A percentile compares a stretch with the other conserved stretches of the same genome.
phyloP scores from a whole-genome alignment of 1,140 invertebrate genomes.

The Amphibalanus amphitrite region DNA sequence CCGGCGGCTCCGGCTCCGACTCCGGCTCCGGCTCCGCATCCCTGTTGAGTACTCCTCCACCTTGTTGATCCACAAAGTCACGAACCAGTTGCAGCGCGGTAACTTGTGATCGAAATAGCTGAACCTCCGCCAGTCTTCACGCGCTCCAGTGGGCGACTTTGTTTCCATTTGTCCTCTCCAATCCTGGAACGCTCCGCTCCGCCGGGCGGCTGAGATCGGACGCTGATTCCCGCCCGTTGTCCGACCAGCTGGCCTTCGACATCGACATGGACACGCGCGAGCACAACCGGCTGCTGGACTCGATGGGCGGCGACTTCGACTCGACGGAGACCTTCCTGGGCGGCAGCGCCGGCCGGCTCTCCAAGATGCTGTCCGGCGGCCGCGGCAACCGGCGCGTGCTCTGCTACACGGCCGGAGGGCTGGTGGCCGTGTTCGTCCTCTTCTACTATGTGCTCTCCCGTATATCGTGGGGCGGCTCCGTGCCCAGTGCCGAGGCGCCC shows the following conservation, averaged over 20 bases:
- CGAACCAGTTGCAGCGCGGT: not conserved
- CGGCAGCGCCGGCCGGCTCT: constrained; percentile 26
- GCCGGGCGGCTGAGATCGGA: too few species aligned
- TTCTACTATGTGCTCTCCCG: constrained; percentile 25
- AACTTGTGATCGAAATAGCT: too few species aligned
- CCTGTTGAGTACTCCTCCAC: too few species aligned
- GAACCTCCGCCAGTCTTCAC: too few species aligned
- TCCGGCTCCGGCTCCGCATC: too few species aligned
- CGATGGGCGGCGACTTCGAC: constrained; percentile 26
- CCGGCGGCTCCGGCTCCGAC: too few species aligned
- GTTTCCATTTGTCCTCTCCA: too few species aligned
- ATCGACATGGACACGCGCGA: constrained; percentile 22
- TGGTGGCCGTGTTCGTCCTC: constrained; percentile 26
- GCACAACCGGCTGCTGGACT: constrained; percentile 21
- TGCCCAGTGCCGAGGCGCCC: not conserved
- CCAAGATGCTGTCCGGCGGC: constrained; percentile 26
- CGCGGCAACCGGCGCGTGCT: constrained; percentile 27
- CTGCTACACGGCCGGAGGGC: constrained; percentile 27
- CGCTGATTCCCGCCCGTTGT: too few species aligned
- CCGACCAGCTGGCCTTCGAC: constrained; percentile 21
- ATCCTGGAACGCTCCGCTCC: too few species aligned
- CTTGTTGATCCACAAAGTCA: not conserved
- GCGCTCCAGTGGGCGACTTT: too few species aligned
- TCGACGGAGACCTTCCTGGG: constrained; percentile 26
- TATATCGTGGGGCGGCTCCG: constrained; percentile 21